These are phyloP conservation scores for Eulemur albifrons DNA, from an alignment of 2,797 vertebrate genomes.

Conservation along the genomic window DNA sequence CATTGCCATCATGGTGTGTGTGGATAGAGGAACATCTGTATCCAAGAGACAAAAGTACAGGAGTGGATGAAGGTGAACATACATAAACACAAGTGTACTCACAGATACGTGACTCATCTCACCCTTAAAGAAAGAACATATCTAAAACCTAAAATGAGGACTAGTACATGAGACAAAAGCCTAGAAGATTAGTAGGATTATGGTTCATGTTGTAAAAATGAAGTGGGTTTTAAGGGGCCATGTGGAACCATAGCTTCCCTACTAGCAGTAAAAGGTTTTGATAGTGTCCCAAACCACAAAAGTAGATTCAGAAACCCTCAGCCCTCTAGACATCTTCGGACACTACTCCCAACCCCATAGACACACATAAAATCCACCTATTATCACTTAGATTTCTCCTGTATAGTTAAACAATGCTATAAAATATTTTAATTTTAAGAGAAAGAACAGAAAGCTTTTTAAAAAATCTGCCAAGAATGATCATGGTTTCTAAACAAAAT, in stretches of 20 bases:
- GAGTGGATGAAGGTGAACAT: rapidly evolving
- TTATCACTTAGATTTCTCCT: not conserved
- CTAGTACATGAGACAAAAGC: not conserved
- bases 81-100: not conserved
- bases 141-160: not conserved
- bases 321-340: not conserved
- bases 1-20: not conserved
- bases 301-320: not conserved
- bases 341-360: too few relatives aligned
- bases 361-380: not conserved
- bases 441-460: not conserved
- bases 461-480: not conserved
- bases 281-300: not conserved
- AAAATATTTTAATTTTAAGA: conserved; percentile 1
- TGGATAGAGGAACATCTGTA: not conserved
- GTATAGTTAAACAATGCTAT: not conserved
- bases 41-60: not conserved
- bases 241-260: not conserved
- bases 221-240: not conserved
- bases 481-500: conserved; percentile 10
- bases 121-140: not conserved
- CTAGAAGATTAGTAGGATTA: not conserved
- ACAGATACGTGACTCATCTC: not conserved
- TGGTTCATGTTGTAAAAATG: not conserved
- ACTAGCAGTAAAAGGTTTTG: not conserved